Conservation (phyloP, 2,888 invertebrate species). For the Dicyrtoma fusca region DNA sequence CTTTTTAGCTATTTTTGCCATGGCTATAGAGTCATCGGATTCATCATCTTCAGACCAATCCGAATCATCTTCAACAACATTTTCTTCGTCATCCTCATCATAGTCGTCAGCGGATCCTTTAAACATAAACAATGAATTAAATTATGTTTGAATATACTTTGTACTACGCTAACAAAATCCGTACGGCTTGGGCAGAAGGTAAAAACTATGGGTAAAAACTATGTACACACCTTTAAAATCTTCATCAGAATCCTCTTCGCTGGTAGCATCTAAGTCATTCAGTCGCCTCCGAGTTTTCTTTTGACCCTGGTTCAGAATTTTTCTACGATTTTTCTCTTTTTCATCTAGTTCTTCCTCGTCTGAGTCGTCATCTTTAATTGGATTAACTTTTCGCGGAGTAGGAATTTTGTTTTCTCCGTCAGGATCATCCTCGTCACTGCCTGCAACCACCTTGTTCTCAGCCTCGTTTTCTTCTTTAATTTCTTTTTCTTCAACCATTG, state of each 20-base stretch:
- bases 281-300: constrained; percentile 63
- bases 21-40: constrained; percentile 51
- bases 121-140: no score
- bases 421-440: background rate
- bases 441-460: background rate
- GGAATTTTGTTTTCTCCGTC: background rate
- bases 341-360: constrained; percentile 52
- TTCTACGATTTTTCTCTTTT: constrained; percentile 48
- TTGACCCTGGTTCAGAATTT: constrained; percentile 32
- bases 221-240: constrained; percentile 78
- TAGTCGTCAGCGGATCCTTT: constrained; percentile 63
- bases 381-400: background rate
- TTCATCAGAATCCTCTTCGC: constrained; percentile 79
- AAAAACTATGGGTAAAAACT: constrained; percentile 63
- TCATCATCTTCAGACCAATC: constrained; percentile 56
- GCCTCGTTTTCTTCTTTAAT: constrained; percentile 21
- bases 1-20: constrained; percentile 38
- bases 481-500: constrained; percentile 60
- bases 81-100: constrained; percentile 65
- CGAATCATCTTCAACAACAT: constrained; percentile 62
- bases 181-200: no score
- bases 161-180: no score
- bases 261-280: constrained; percentile 77
- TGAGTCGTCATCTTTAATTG: constrained; percentile 34
- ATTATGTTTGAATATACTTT: no score